A percentile compares a stretch with the other conserved stretches of the same genome.
These are phyloP conservation scores for Brachionus rubens DNA, from an alignment of 1,140 invertebrate species.

Conservation along the genomic window DNA sequence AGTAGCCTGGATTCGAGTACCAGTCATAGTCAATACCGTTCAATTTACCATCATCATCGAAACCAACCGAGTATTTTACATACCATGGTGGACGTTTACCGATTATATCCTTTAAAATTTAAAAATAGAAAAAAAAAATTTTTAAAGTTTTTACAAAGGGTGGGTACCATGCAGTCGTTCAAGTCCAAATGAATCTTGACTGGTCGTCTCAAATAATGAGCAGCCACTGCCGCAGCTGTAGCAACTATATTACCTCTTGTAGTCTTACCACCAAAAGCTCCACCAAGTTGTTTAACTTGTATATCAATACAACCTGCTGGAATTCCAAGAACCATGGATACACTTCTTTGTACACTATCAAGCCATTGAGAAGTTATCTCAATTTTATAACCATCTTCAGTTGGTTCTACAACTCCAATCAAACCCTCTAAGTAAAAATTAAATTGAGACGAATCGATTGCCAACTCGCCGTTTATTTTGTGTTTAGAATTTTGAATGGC, in stretches of 20 bases:
- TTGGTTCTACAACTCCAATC: conserved; percentile 67
- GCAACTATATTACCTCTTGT: conserved; percentile 66
- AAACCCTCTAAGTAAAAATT: conserved; percentile 94
- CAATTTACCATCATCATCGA: conserved; percentile 31
- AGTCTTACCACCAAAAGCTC: conserved; percentile 94
- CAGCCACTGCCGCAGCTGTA: conserved; percentile 63
- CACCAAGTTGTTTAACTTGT: conserved; percentile 77
- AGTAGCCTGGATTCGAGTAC: conserved; percentile 22
- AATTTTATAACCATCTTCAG: conserved; percentile 74
- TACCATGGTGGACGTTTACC: conserved; percentile 84
- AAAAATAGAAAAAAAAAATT: conserved; percentile 79
- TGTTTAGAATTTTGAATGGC: conserved; percentile 48
- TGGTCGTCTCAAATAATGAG: conserved; percentile 49
- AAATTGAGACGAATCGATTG: conserved; percentile 80
- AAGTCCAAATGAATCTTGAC: conserved; percentile 34
- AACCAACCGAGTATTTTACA: conserved; percentile 72
- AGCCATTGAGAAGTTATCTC: conserved; percentile 79
- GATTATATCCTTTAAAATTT: conserved; percentile 82
- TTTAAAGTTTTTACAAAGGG: too few species aligned
- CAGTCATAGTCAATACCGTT: conserved; percentile 19
- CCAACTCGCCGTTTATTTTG: conserved; percentile 70
- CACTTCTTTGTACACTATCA: conserved; percentile 69
- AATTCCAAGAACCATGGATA: conserved; percentile 72
- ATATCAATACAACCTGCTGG: conserved; percentile 67
- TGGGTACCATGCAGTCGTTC: conserved; percentile 42